A percentile compares a stretch with the other conserved stretches of the same genome.
Evolutionary conservation across 2,113 vertebrate species (phyloP).

Genomic region (Tonatia bakeri): DNA sequence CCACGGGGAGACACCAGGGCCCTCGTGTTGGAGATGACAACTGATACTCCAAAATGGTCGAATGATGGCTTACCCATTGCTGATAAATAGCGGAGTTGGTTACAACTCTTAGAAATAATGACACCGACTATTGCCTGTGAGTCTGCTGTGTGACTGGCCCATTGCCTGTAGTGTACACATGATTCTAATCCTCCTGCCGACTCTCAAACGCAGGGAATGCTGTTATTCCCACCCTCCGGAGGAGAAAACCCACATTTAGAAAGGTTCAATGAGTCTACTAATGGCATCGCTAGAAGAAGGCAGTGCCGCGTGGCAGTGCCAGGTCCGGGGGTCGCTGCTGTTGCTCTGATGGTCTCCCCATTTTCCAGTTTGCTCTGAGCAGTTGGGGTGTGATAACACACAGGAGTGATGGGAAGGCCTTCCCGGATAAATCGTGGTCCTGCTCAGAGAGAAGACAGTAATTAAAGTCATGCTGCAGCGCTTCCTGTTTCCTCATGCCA

Average conservation of each 20-base stretch:
- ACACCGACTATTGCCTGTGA: not conserved
- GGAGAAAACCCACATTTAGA: not conserved
- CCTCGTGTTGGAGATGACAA: not conserved
- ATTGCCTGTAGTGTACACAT: not conserved
- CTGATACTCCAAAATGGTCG: not conserved
- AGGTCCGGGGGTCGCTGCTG: too few species aligned
- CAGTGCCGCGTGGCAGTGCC: not conserved
- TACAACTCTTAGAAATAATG: not conserved
- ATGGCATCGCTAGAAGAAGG: not conserved
- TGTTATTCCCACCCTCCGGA: not conserved
- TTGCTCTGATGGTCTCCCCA: too few species aligned
- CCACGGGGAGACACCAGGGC: too few species aligned
- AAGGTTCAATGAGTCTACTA: not conserved
- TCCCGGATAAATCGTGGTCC: not conserved
- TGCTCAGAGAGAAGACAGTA: not conserved
- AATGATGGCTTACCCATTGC: not conserved
- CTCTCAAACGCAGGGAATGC: not conserved
- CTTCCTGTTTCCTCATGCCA: slow-evolving; percentile 53
- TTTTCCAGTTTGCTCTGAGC: not conserved
- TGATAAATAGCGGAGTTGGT: not conserved
- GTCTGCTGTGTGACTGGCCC: not conserved
- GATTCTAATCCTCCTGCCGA: not conserved
- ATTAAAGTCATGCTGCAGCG: not conserved
- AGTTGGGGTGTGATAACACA: not conserved
- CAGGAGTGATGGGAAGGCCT: not conserved